Percentiles rank a stretch among this genome's conserved stretches.
Conservation (phyloP, 2,797 vertebrate species). For the Fratercula arctica region DNA sequence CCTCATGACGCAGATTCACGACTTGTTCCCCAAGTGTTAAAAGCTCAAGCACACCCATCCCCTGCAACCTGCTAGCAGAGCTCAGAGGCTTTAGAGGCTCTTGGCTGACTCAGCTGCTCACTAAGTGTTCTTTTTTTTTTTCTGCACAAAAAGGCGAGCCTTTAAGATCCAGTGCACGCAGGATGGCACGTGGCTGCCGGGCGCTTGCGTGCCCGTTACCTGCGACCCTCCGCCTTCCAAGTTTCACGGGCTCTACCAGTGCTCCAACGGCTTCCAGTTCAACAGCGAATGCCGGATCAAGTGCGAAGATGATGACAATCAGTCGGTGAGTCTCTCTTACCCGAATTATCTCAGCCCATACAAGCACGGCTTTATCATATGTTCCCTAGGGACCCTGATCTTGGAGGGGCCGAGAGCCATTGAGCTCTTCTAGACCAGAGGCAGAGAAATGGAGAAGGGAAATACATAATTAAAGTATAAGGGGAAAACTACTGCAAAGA, state of each 20-base stretch:
- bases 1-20: slow-evolving; percentile 32
- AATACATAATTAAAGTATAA: background rate
- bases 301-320: slow-evolving; percentile 81
- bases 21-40: background rate
- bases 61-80: slow-evolving; percentile 42
- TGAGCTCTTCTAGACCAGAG: background rate
- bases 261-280: slow-evolving; percentile 92
- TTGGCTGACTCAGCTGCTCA: slow-evolving; percentile 32
- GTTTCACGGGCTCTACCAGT: slow-evolving; percentile 93
- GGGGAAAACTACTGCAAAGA: background rate
- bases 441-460: background rate
- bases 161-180: slow-evolving; percentile 96
- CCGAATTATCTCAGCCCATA: background rate
- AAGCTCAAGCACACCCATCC: background rate
- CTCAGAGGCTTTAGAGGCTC: background rate
- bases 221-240: slow-evolving; percentile 90
- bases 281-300: slow-evolving; percentile 93
- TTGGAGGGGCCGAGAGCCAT: accelerated
- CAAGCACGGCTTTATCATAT: accelerated
- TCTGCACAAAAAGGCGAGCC: slow-evolving; percentile 81
- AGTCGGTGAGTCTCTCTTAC: slow-evolving; percentile 74
- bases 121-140: background rate
- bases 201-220: slow-evolving; percentile 90
- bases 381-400: background rate
- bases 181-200: slow-evolving; percentile 92